These are phyloP conservation scores for Papilio helenus DNA, from an alignment of 1,140 invertebrate species.

Conservation along the genomic window DNA sequence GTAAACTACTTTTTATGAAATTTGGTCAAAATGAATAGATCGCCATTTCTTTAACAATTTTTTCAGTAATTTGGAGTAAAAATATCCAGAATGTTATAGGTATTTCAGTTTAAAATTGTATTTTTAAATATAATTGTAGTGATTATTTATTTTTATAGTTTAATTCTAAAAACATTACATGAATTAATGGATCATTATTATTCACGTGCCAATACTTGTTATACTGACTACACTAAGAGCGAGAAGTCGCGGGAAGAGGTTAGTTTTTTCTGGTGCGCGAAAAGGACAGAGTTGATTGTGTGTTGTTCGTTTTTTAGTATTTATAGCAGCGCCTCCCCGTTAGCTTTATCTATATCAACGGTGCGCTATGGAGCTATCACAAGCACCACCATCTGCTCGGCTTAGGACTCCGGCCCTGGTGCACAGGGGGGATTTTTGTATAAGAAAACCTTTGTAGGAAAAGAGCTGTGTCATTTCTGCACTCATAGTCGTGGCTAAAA, in stretches of 20 bases:
- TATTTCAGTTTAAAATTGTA: no score
- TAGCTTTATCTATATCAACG: slow-evolving; percentile 74
- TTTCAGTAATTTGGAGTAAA: no score
- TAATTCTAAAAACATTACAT: not conserved
- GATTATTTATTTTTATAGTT: no score
- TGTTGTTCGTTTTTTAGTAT: slow-evolving; percentile 69
- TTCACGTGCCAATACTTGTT: slow-evolving; percentile 44
- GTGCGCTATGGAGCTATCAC: slow-evolving; percentile 77
- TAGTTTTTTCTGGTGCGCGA: slow-evolving; percentile 61
- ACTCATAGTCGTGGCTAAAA: not conserved
- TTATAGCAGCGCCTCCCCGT: slow-evolving; percentile 76
- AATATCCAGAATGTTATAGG: no score
- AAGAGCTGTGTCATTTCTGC: not conserved
- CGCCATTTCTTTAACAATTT: no score
- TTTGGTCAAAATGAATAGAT: no score
- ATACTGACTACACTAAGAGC: slow-evolving; percentile 53
- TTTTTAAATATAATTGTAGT: no score
- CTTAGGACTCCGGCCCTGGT: slow-evolving; percentile 38
- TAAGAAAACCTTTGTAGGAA: not conserved
- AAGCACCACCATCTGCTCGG: slow-evolving; percentile 60
- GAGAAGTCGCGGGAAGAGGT: slow-evolving; percentile 52
- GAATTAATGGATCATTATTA: slow-evolving; percentile 7
- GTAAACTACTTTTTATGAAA: no score
- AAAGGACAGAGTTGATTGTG: slow-evolving; percentile 58
- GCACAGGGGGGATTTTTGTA: slow-evolving; percentile 51